Evolutionary conservation across 2,888 invertebrate genomes (phyloP).

Genomic region (Koerneria pararmatus): DNA sequence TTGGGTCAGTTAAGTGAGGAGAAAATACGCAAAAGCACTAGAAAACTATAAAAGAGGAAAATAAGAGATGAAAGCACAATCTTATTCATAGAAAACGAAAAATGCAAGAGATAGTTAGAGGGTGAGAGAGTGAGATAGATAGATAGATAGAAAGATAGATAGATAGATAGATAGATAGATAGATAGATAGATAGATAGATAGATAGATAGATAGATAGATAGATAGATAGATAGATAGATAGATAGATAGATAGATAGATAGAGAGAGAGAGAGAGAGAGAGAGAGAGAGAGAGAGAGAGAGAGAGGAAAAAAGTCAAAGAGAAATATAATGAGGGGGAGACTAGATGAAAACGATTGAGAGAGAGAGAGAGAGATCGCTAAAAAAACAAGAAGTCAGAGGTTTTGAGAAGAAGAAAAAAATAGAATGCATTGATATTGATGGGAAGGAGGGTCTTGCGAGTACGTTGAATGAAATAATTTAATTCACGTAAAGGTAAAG

Average conservation of each 20-base stretch:
- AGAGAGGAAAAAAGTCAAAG: neutral
- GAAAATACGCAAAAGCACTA: too few species aligned
- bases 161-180: neutral
- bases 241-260: neutral
- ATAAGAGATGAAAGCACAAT: too few species aligned
- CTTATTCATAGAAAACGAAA: neutral
- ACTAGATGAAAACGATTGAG: too few species aligned
- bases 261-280: constrained; percentile 10
- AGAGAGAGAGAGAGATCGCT: neutral
- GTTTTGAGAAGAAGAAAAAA: neutral
- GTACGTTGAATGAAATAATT: too few species aligned
- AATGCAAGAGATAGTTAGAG: neutral
- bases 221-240: constrained; percentile 4
- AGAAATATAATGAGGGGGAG: constrained; percentile 7
- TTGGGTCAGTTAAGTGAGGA: too few species aligned
- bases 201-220: constrained; percentile 6
- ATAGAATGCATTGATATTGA: neutral
- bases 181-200: neutral
- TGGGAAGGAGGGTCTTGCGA: neutral
- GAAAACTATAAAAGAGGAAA: too few species aligned
- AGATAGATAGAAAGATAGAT: neutral
- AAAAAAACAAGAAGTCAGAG: neutral
- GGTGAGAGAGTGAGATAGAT: constrained; percentile 1
- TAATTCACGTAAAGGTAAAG: neutral
- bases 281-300: constrained; percentile 14